Conservation (phyloP, 2,797 vertebrate species). For the Siniperca obscura region DNA sequence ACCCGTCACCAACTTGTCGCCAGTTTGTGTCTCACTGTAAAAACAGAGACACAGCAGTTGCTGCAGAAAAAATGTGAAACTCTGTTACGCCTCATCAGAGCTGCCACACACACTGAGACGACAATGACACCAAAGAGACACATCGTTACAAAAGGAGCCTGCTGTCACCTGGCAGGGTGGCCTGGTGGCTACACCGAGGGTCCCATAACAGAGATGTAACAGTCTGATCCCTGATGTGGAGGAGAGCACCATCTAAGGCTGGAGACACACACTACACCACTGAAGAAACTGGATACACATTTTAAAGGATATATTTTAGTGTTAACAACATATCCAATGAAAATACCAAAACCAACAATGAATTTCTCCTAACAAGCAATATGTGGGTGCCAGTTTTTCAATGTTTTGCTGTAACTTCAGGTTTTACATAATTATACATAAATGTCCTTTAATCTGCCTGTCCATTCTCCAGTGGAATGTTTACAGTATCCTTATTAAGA, state of each 20-base stretch:
- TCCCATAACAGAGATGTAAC: slow-evolving; percentile 57
- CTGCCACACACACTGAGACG: slow-evolving; percentile 43
- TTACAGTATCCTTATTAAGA: background rate
- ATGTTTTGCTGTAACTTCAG: background rate
- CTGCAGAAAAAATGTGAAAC: slow-evolving; percentile 46
- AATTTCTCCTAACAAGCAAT: background rate
- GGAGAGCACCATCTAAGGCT: slow-evolving; percentile 59
- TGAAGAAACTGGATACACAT: background rate
- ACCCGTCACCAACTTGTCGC: slow-evolving; percentile 6
- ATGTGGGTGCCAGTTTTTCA: background rate
- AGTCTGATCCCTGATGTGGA: slow-evolving; percentile 55
- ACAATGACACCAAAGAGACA: slow-evolving; percentile 57
- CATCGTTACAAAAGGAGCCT: slow-evolving; percentile 52
- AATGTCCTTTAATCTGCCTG: background rate
- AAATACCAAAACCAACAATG: background rate
- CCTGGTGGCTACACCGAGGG: slow-evolving; percentile 41
- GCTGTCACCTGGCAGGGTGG: slow-evolving; percentile 74
- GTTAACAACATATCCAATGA: background rate
- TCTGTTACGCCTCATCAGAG: slow-evolving; percentile 43
- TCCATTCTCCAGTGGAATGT: background rate
- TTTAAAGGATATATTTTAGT: background rate
- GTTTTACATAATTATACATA: background rate
- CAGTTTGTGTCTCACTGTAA: slow-evolving; percentile 43
- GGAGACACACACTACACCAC: slow-evolving; percentile 23
- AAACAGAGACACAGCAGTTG: slow-evolving; percentile 58